These are phyloP conservation scores for Pachyramphus minor DNA, from an alignment of 2,113 vertebrate species.

Conservation along the genomic window DNA sequence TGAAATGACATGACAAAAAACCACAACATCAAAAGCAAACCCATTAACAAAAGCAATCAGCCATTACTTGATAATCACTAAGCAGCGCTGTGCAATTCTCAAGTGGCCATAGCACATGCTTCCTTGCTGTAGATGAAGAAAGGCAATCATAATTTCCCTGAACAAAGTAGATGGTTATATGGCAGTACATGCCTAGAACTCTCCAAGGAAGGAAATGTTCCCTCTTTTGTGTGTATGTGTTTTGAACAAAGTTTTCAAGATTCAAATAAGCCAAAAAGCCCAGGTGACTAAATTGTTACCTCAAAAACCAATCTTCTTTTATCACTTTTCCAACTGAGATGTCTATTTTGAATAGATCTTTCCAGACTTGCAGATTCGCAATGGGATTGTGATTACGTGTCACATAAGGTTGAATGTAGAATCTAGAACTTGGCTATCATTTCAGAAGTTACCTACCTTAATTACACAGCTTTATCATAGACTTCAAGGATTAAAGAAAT, in stretches of 20 bases:
- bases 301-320: not conserved
- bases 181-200: not conserved
- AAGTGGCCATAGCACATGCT: not conserved
- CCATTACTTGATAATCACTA: slow-evolving; percentile 41
- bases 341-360: not conserved
- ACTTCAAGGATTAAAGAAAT: not conserved
- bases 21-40: slow-evolving; percentile 23
- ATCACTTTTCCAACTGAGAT: not conserved
- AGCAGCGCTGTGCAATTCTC: not conserved
- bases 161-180: not conserved
- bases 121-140: not conserved
- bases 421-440: not conserved
- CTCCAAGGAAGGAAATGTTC: not conserved
- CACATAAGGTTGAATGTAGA: not conserved
- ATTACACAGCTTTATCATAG: not conserved
- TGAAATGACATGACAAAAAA: not conserved
- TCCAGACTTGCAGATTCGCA: not conserved
- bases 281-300: not conserved
- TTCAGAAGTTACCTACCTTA: not conserved
- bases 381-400: fast-evolving
- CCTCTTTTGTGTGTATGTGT: not conserved
- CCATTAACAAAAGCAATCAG: slow-evolving; percentile 53
- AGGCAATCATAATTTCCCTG: not conserved
- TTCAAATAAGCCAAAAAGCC: not conserved
- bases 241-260: not conserved